Conservation (phyloP, 2,113 vertebrate genomes). For the Hymenochirus boettgeri region DNA sequence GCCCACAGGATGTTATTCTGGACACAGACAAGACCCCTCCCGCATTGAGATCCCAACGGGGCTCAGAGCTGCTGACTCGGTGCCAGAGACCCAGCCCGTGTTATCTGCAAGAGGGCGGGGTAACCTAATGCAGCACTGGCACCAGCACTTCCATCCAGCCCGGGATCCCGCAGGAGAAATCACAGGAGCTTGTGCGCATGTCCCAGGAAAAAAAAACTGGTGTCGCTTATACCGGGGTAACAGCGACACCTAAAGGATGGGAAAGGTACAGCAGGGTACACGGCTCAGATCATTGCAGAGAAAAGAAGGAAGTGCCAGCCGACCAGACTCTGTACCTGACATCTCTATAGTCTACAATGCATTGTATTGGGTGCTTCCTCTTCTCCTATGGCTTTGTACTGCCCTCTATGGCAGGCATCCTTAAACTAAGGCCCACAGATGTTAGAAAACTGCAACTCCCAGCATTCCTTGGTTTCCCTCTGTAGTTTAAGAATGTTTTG, state of each 20-base stretch:
- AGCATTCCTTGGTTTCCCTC: no score
- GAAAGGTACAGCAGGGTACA: not conserved
- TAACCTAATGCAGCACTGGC: conserved; percentile 42
- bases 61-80: conserved; percentile 31
- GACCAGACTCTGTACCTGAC: no score
- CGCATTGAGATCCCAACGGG: conserved; percentile 29
- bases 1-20: not conserved
- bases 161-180: conserved; percentile 36
- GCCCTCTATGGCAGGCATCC: no score
- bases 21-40: conserved; percentile 31
- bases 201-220: not conserved
- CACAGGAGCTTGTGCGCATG: conserved; percentile 26
- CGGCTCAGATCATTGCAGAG: no score
- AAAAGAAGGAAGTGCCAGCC: no score
- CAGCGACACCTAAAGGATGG: conserved; percentile 5
- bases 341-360: no score
- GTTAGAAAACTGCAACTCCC: no score
- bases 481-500: no score
- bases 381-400: no score
- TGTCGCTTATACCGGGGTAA: not conserved
- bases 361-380: no score
- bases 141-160: conserved; percentile 1
- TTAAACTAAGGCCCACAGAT: no score
- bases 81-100: conserved; percentile 42
- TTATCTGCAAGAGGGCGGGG: conserved; percentile 44